phyloP scores from a whole-genome alignment of 2,797 vertebrate genomes.

The Tragopan temminckii region DNA sequence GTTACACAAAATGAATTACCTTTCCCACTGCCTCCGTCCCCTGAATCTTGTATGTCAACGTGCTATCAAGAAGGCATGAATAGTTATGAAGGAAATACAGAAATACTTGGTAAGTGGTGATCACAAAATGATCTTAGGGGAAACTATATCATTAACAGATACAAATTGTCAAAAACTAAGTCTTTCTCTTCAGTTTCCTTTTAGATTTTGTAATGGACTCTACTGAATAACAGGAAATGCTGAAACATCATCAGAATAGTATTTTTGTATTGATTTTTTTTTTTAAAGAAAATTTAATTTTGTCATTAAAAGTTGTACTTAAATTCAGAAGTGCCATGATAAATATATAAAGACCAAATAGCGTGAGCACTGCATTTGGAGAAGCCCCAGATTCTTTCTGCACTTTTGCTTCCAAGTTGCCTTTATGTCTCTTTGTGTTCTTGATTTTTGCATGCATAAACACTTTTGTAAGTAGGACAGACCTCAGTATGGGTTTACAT shows the following conservation, averaged over 20 bases:
- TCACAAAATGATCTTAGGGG: not conserved
- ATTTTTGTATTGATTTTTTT: not conserved
- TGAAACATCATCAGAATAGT: not conserved
- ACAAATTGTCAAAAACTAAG: not conserved
- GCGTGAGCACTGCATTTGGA: not conserved
- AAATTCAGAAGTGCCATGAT: not conserved
- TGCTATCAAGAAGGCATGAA: not conserved
- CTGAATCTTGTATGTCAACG: not conserved
- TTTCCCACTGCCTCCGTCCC: not conserved
- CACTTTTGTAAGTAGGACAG: not conserved
- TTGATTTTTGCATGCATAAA: conserved; percentile 13
- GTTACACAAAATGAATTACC: not conserved
- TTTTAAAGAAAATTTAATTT: not conserved
- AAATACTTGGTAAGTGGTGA: not conserved
- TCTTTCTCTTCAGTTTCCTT: not conserved
- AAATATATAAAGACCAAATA: not conserved
- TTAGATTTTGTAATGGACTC: not conserved
- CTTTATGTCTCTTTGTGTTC: not conserved
- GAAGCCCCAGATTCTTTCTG: not conserved
- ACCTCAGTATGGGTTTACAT: not conserved
- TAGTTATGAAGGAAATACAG: not conserved
- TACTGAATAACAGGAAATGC: not conserved
- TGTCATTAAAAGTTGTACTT: not conserved
- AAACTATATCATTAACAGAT: not conserved
- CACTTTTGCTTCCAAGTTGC: not conserved